Base-by-base conservation (phyloP, 2,113 vertebrate species). In the Sturnira hondurensis region DNA sequence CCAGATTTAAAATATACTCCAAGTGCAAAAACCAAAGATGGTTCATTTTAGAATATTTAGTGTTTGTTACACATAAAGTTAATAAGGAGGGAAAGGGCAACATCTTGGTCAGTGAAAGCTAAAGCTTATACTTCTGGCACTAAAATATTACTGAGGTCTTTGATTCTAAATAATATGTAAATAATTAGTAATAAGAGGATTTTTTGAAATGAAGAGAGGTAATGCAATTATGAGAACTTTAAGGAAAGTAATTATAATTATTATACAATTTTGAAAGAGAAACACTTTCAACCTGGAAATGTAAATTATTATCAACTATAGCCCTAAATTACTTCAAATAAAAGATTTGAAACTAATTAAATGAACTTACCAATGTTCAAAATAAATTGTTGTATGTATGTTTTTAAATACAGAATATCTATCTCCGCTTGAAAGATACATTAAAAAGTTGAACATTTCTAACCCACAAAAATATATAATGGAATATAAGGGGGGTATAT, bases 21-120 rank as follows among this genome's bases (percentile, higher is more conserved):
- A 80, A 80, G 16, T 36, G 73, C 7, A 95, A 97, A 86, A 52
- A 96, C 86, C 36, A 91, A 94, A 95, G 41, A 90, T 2, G 36
- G 15, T 83, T 93, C 84, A 90, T 33, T 17, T 58, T 61, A 82
- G 52, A 78, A 7, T 67, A 89, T 13, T 89, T 15, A 96, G 20
- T 80, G 22, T n/a, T 94, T 47, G 74, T 15, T 38, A 92, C n/a
- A 92, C n/a, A 92, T 52, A 70, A 77, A 68, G 31, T 95, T 83
- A 88, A 71, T 82, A 88, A 76, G 10, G 26, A 41, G 8, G 50
- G 45, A 31, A 24, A 19, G n/a, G 4, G 45, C 33, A 89, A 87
- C 14, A 77, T 65, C 15, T 58, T 94, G 47, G 7, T 68, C 76
- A 73, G 15, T 50, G 43, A 89, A 86, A 93, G 4, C 16, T 76